Evolutionary conservation across 2,113 vertebrate species (phyloP).

Genomic region (Cathartes aura): DNA sequence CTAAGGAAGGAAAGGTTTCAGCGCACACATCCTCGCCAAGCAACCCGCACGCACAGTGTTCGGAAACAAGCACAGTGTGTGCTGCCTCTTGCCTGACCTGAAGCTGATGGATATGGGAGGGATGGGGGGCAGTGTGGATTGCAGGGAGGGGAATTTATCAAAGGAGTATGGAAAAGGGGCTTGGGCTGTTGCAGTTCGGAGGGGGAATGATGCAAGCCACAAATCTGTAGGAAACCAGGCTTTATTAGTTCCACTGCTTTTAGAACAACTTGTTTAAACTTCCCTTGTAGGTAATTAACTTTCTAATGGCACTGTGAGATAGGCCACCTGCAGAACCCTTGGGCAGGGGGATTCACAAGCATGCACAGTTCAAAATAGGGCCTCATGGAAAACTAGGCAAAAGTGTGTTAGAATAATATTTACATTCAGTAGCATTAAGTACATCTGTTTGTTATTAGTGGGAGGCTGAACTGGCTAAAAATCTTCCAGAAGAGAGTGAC

Average conservation of each 20-base stretch:
- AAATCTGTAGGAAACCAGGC: conserved; percentile 54
- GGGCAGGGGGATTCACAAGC: conserved; percentile 61
- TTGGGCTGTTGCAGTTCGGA: not conserved
- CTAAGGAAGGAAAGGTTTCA: not conserved
- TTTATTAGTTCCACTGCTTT: conserved; percentile 67
- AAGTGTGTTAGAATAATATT: conserved; percentile 74
- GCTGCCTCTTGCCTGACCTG: conserved; percentile 32
- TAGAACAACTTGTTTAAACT: conserved; percentile 71
- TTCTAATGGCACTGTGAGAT: conserved; percentile 69
- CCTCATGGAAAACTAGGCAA: conserved; percentile 64
- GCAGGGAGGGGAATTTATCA: conserved; percentile 13
- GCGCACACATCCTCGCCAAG: not conserved
- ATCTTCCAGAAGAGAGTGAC: conserved; percentile 57
- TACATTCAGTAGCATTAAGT: conserved; percentile 75
- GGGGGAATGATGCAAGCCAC: conserved; percentile 34
- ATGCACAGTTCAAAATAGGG: conserved; percentile 51
- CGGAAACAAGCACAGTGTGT: not conserved
- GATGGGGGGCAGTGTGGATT: not conserved
- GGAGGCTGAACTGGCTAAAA: conserved; percentile 60
- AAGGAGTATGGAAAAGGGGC: not conserved
- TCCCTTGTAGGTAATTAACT: conserved; percentile 67
- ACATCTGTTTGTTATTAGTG: conserved; percentile 72
- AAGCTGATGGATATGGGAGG: not conserved
- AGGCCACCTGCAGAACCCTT: conserved; percentile 66
- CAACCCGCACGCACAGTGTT: not conserved